A percentile compares a stretch with the other conserved stretches of the same genome.
Conservation (phyloP, 2,888 invertebrate genomes). For the Drosophila kanekoi region DNA sequence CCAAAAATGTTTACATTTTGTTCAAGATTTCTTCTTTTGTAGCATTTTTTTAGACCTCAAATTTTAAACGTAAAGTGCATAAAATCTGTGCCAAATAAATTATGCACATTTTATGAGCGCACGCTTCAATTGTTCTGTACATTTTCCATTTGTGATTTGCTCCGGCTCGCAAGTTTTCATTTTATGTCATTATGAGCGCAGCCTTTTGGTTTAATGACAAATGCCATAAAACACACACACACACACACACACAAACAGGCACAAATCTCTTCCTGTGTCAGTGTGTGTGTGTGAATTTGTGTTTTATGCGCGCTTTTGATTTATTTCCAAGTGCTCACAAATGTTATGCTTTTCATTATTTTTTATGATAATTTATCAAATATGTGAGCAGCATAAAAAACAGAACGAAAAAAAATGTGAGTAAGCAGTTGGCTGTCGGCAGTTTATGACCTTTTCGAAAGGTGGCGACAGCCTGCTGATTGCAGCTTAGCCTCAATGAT, state of each 20-base stretch:
- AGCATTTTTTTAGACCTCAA: not conserved
- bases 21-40: not conserved
- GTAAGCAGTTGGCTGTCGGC: slow-evolving; percentile 18
- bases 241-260: slow-evolving; percentile 24
- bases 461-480: slow-evolving; percentile 67
- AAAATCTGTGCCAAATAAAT: slow-evolving; percentile 61
- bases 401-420: not conserved
- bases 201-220: slow-evolving; percentile 78
- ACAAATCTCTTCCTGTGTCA: slow-evolving; percentile 3
- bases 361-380: slow-evolving; percentile 77
- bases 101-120: slow-evolving; percentile 50
- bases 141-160: slow-evolving; percentile 52
- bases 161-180: slow-evolving; percentile 17
- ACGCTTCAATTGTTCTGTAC: slow-evolving; percentile 43
- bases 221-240: slow-evolving; percentile 66
- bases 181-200: slow-evolving; percentile 75
- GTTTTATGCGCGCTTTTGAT: slow-evolving; percentile 61
- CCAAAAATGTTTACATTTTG: too few relatives aligned
- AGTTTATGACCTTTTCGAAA: slow-evolving; percentile 45
- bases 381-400: slow-evolving; percentile 40
- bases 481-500: slow-evolving; percentile 54
- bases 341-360: slow-evolving; percentile 68
- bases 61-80: not conserved
- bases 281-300: slow-evolving; percentile 19
- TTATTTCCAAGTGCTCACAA: slow-evolving; percentile 57